Conservation (phyloP, 1,140 invertebrate species). For the Delia radicum region DNA sequence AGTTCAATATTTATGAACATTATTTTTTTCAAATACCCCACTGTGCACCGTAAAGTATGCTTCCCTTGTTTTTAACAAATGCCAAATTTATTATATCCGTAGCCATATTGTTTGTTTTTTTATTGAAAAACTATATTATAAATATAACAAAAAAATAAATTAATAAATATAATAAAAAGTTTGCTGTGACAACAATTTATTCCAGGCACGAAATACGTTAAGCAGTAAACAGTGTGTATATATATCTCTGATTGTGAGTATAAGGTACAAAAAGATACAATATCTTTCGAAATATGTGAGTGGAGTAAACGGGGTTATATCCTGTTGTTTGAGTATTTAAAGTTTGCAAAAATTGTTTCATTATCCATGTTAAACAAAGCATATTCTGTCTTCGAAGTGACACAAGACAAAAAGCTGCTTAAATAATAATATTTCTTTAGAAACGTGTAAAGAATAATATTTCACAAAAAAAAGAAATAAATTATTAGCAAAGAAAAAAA, state of each 20-base stretch:
- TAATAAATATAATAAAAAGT: not conserved
- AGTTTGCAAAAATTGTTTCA: no score
- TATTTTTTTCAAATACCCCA: no score
- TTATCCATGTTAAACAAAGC: no score
- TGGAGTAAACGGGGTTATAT: no score
- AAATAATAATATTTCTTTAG: no score
- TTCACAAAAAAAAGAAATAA: not conserved
- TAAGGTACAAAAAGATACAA: no score
- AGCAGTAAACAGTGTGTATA: not conserved
- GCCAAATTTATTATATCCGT: not conserved
- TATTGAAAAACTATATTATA: not conserved
- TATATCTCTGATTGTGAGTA: no score
- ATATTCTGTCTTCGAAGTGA: no score
- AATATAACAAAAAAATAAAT: not conserved
- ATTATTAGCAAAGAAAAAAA: not conserved
- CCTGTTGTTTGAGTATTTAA: no score
- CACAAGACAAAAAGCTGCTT: no score
- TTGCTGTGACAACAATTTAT: not conserved
- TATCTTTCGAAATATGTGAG: no score
- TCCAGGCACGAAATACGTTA: not conserved
- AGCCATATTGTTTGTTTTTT: not conserved
- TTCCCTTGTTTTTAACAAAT: not conserved
- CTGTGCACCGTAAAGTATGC: not conserved
- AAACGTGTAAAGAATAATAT: not conserved
- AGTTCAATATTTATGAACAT: no score